A percentile compares a stretch with the other conserved stretches of the same genome.
Evolutionary conservation across 2,113 vertebrate species (phyloP).

Genomic region (Ptychochromis oligacanthus): DNA sequence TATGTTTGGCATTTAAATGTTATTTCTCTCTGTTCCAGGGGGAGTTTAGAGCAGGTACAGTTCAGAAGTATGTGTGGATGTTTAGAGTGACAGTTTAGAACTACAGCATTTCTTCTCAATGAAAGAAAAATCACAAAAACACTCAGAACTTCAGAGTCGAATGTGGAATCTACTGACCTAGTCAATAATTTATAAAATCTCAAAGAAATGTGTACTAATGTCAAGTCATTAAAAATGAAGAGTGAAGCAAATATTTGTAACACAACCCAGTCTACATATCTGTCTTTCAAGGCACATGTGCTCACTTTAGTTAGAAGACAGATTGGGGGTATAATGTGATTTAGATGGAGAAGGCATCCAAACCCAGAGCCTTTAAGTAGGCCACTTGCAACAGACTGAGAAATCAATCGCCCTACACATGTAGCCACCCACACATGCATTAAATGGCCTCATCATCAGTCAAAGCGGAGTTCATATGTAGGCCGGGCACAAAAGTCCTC

Average conservation of each 20-base stretch:
- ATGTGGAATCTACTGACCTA: not conserved
- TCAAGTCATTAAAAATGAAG: not conserved
- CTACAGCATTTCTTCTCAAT: not conserved
- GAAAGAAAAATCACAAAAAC: not conserved
- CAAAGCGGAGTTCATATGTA: slow-evolving; percentile 41
- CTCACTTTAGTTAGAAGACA: slow-evolving; percentile 29
- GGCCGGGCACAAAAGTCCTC: slow-evolving; percentile 39
- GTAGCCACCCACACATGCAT: slow-evolving; percentile 57
- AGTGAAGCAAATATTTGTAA: slow-evolving; percentile 26
- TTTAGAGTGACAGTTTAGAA: not conserved
- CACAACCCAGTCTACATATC: not conserved
- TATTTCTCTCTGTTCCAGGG: slow-evolving; percentile 16
- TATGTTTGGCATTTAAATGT: slow-evolving; percentile 51
- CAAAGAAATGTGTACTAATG: not conserved
- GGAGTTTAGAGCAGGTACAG: not conserved
- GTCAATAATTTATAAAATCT: slow-evolving; percentile 6
- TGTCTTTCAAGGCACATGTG: not conserved
- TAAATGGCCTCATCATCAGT: slow-evolving; percentile 61
- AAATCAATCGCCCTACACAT: slow-evolving; percentile 67
- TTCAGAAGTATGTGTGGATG: not conserved
- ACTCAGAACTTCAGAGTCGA: not conserved
- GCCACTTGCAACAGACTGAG: slow-evolving; percentile 45
- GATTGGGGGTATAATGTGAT: slow-evolving; percentile 56
- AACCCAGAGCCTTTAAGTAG: slow-evolving; percentile 63
- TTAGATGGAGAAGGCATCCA: slow-evolving; percentile 56